phyloP scores from a whole-genome alignment of 2,113 vertebrate genomes.

The Ammodytes marinus region DNA sequence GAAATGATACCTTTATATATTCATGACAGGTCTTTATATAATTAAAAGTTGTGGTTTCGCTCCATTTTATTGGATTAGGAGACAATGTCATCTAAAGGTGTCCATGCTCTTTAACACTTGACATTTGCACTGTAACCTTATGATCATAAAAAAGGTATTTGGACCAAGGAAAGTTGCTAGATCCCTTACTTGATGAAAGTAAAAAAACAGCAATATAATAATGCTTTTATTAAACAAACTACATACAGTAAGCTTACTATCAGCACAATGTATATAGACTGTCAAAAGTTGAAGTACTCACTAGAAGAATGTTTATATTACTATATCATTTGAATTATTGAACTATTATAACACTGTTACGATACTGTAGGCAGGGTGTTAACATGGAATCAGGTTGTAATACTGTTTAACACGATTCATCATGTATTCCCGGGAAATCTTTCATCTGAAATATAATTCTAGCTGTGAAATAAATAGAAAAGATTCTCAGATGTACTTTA shows the following conservation, averaged over 20 bases:
- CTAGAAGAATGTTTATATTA: not conserved
- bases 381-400: not conserved
- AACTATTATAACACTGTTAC: not conserved
- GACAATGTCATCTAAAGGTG: not conserved
- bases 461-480: not conserved
- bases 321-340: not conserved
- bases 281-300: not conserved
- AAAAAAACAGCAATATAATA: not conserved
- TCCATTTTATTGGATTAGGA: not conserved
- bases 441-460: not conserved
- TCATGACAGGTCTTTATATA: not conserved
- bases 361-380: not conserved
- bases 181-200: not conserved
- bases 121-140: not conserved
- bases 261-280: not conserved
- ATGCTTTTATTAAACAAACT: not conserved
- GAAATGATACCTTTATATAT: not conserved
- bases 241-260: not conserved
- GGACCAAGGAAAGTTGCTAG: not conserved
- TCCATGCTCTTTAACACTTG: not conserved
- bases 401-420: no score
- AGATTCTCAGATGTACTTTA: no score
- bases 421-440: not conserved
- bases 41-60: not conserved
- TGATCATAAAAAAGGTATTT: not conserved